Base-by-base conservation (phyloP, 2,113 vertebrate species). In the Corvus cornix region DNA sequence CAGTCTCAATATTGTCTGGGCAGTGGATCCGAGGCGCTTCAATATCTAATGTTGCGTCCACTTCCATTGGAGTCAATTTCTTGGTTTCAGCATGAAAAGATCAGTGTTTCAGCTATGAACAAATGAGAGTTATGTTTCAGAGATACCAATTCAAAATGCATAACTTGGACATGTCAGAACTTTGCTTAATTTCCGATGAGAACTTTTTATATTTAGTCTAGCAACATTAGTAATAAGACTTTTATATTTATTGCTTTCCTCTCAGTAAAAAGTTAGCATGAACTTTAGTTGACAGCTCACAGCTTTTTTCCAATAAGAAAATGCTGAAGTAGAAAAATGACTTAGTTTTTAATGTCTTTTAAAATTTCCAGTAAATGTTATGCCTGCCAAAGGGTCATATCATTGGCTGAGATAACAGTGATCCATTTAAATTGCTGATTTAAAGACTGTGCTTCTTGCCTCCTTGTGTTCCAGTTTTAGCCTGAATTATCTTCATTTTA, bases 1-100 rank as follows among this genome's bases (percentile, higher is more conserved):
- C 95, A 21, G 97, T 97, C 79, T 98, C 96, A 62, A 99, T 98
- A 89, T 99, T 97, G 22, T 84, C 91, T 33, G 99, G 99, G 89
- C 99, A 99, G 68, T 15, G 98, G 87, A 99, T 98, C 92, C 58
- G 84, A 24, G 99, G 99, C 3, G 98, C 97, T 92, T 99, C 99
- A 55, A 98, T 87, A 88, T 99, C 99, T 99, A 92, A 5, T 22
- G 5, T 76, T 72, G 27, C 27, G 31, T 75, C 18, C 10, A 12
- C 14, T 76, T 67, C 31, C 19, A 23, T 46, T 55, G 53, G 10
- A 53, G 9, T 49, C 16, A 39, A 22, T 83, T 83, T 80, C 51
- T 52, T 76, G 10, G 21, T 88, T 93, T 88, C 44, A 49, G 27
- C 16, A 53, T 56, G 19, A 3, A 5, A 75, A 59, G 7, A 52